phyloP scores from a whole-genome alignment of 2,888 invertebrate genomes.

The Habrosyne pyritoides region DNA sequence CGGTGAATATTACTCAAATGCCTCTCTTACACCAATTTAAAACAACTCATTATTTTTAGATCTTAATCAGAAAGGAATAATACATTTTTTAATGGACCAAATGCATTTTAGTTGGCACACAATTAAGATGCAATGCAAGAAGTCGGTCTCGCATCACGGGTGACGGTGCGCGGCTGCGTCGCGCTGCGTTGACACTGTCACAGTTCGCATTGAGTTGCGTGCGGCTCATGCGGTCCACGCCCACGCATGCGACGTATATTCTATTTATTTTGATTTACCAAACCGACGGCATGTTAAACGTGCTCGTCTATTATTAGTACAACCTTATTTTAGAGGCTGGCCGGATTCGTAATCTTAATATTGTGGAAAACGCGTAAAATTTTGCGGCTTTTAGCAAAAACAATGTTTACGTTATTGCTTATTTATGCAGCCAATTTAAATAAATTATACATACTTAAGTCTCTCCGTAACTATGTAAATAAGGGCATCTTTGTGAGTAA shows the following conservation, averaged over 20 bases:
- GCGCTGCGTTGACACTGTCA: slow-evolving; percentile 1
- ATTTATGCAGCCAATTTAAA: background rate
- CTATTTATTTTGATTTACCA: slow-evolving; percentile 65
- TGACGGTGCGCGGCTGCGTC: background rate
- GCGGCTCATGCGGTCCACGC: slow-evolving; percentile 26
- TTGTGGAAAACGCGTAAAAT: slow-evolving; percentile 6
- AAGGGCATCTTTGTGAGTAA: no score
- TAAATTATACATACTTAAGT: no score
- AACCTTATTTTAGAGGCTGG: slow-evolving; percentile 62
- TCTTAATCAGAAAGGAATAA: no score
- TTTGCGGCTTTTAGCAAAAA: slow-evolving; percentile 17
- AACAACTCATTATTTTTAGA: no score
- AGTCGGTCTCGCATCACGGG: background rate
- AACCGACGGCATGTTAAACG: slow-evolving; percentile 52
- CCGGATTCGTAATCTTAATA: slow-evolving; percentile 16
- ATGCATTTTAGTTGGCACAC: background rate
- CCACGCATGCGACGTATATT: slow-evolving; percentile 42
- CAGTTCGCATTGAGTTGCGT: background rate
- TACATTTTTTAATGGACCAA: background rate
- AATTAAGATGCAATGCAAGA: background rate
- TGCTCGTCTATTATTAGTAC: slow-evolving; percentile 56
- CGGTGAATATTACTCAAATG: no score
- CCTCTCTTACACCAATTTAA: no score
- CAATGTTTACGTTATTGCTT: slow-evolving; percentile 7
- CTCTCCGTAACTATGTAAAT: no score